Evolutionary conservation across 2,888 invertebrate genomes (phyloP).

Genomic region (Drosophila paracracens): DNA sequence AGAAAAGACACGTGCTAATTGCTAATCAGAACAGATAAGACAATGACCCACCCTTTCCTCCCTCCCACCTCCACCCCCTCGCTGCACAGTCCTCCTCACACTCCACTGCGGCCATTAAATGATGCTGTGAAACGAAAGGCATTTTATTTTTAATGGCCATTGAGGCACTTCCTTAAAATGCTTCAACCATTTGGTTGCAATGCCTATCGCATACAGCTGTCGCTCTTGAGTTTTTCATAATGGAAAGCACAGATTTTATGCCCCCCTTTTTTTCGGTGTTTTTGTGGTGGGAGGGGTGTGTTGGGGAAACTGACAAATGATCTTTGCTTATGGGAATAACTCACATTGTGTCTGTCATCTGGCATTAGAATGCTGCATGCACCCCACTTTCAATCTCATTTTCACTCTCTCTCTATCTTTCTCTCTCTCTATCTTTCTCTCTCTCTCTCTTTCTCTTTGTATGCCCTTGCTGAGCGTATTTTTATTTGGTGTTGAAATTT

Average conservation of each 20-base stretch:
- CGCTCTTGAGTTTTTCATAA: slow-evolving; percentile 49
- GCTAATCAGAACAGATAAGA: slow-evolving; percentile 74
- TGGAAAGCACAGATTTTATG: slow-evolving; percentile 54
- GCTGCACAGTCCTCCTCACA: background rate
- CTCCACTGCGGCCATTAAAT: slow-evolving; percentile 43
- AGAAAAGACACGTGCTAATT: slow-evolving; percentile 74
- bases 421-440: background rate
- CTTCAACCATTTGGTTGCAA: slow-evolving; percentile 15
- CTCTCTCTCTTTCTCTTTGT: background rate
- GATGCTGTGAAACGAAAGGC: slow-evolving; percentile 58
- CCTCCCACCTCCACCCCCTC: background rate
- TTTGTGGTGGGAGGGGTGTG: background rate
- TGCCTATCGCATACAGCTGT: slow-evolving; percentile 49
- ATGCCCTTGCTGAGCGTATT: background rate
- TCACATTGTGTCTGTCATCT: slow-evolving; percentile 38
- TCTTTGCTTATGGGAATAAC: slow-evolving; percentile 64
- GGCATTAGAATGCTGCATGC: slow-evolving; percentile 4
- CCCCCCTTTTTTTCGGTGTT: background rate
- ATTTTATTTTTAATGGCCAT: slow-evolving; percentile 55
- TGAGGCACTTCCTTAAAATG: slow-evolving; percentile 36
- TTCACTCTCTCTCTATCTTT: no score
- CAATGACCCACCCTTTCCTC: slow-evolving; percentile 10
- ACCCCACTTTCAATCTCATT: background rate
- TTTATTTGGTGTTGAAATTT: background rate
- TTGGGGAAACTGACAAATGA: slow-evolving; percentile 65